These are phyloP conservation scores for Lithobates sylvaticus DNA, from an alignment of 2,797 vertebrate species.

Conservation along the genomic window DNA sequence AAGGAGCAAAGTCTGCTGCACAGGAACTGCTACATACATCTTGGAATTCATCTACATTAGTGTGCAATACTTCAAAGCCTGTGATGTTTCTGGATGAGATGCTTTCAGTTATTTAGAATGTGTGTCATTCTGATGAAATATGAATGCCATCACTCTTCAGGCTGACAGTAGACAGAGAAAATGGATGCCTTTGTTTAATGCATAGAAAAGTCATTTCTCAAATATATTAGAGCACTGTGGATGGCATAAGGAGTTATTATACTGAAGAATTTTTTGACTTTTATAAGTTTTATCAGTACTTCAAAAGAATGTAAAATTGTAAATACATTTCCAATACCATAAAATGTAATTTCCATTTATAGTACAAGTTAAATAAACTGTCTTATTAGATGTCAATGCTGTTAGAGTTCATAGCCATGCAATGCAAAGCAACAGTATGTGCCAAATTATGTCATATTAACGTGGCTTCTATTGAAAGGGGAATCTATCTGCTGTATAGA, in stretches of 20 bases:
- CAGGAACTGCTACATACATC: slow-evolving; percentile 39
- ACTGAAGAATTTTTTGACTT: background rate
- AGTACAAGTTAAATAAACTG: background rate
- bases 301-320: slow-evolving; percentile 14
- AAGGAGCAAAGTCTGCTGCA: slow-evolving; percentile 23
- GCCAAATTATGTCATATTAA: too few species aligned
- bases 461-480: too few species aligned
- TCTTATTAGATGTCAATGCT: background rate
- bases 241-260: slow-evolving; percentile 33
- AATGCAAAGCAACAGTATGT: too few species aligned
- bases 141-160: slow-evolving; percentile 47
- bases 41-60: slow-evolving; percentile 50
- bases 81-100: slow-evolving; percentile 58
- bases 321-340: background rate
- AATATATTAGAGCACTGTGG: slow-evolving; percentile 41
- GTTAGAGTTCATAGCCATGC: background rate
- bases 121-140: slow-evolving; percentile 55
- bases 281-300: slow-evolving; percentile 27
- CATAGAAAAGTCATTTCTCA: slow-evolving; percentile 57
- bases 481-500: too few species aligned
- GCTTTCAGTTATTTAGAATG: slow-evolving; percentile 59
- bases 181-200: slow-evolving; percentile 62
- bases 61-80: slow-evolving; percentile 54
- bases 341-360: slow-evolving; percentile 2
- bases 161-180: slow-evolving; percentile 45